phyloP scores from a whole-genome alignment of 2,797 vertebrate species.

The Enteromius argenteus region DNA sequence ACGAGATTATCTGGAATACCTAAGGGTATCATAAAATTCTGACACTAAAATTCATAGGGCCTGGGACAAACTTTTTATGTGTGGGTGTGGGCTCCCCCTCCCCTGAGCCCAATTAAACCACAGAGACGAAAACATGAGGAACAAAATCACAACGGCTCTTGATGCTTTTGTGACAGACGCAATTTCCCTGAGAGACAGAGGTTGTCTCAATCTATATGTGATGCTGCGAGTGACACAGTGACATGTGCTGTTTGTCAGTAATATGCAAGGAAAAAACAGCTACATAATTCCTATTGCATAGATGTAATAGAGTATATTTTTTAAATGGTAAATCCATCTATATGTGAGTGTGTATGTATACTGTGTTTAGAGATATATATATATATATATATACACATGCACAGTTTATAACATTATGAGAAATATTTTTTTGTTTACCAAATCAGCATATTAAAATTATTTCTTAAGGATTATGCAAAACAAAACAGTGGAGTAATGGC shows the following conservation, averaged over 20 bases:
- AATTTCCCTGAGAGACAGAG: conserved; percentile 24
- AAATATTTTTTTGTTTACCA: not conserved
- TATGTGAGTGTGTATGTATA: not conserved
- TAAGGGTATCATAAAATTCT: not conserved
- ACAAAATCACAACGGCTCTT: conserved; percentile 23
- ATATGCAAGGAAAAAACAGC: not conserved
- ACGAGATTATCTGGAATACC: conserved; percentile 9
- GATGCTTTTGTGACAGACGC: conserved; percentile 33
- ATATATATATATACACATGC: no score
- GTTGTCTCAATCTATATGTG: not conserved
- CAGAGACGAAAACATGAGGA: conserved; percentile 5
- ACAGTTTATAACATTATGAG: not conserved
- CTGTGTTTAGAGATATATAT: not conserved
- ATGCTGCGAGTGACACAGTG: conserved; percentile 18
- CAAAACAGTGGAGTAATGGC: not conserved
- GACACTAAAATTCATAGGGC: conserved; percentile 10
- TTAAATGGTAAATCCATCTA: not conserved
- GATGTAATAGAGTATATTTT: not conserved
- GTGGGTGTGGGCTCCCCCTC: conserved; percentile 18
- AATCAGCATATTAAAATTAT: not conserved
- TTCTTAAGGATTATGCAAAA: not conserved
- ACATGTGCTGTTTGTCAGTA: conserved; percentile 27
- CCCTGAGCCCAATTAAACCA: conserved; percentile 14
- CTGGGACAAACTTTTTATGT: conserved; percentile 15
- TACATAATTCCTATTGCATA: conserved; percentile 4